Evolutionary conservation across 2,797 vertebrate species (phyloP), one percentile per base, ranked within the genome.

Genomic region (Gallinago nigripennis): DNA sequence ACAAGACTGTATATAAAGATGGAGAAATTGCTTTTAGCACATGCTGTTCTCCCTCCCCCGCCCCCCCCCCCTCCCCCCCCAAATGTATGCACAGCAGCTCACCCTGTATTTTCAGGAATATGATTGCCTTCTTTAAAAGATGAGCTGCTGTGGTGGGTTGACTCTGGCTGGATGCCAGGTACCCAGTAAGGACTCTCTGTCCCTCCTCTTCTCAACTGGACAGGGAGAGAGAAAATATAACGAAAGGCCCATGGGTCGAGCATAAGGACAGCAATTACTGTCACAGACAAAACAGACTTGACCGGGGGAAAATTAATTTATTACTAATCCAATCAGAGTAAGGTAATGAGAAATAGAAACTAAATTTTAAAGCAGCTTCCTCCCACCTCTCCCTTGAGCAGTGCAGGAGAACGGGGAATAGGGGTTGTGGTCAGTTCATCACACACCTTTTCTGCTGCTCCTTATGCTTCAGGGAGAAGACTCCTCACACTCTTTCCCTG

Each of bases 1-100:
- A 78, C 21, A 75, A 68, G 19, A 57, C 27, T 35, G 10, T 87
- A 41, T 72, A n/a, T 68, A 64, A 85, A 88, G 64, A 68, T 20
- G 18, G 16, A 56, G 63, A 84, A 76, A 82, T 80, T 57, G 37
- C 6, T 12, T 78, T 61, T 27, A 50, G 61, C 41, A 72, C 27
- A 35, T 41, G 12, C 2, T 54, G 19, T 9, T 91, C 24, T 4
- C 25, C 3, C 30, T 12, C n/a, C n/a, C n/a, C n/a, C n/a, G n/a
- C n/a, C n/a, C 8, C 14, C 4, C 18, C 10, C 10, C 56, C 21
- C 9, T 3, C 33, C 1, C 3, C 7, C 16, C 2, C 1, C 8
- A 37, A 85, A 58, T 3, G 5, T 33, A 45, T 11, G 16, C 28
- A 19, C 4, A 79, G 17, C 6, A 61, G 57, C 6, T 5, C 1